Evolutionary conservation across 2,888 invertebrate species (phyloP).

Genomic region (Lacanobia oleracea): DNA sequence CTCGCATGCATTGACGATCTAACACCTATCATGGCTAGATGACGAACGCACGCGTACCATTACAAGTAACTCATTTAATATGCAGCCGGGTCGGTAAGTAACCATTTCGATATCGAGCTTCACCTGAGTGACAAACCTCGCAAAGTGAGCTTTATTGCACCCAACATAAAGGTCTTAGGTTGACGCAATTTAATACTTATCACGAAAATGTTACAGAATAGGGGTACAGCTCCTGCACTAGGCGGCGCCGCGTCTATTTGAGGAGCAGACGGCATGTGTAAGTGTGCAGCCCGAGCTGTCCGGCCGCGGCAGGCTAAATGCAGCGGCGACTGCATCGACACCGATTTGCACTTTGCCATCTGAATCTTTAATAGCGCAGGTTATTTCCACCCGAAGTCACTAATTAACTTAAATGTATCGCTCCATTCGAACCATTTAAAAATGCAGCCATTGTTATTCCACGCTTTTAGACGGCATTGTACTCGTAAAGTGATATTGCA

Average conservation of each 20-base stretch:
- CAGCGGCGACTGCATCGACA: slow-evolving; percentile 84
- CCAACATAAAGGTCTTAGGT: too few relatives aligned
- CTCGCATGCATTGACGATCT: background rate
- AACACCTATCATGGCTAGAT: background rate
- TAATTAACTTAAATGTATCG: slow-evolving; percentile 79
- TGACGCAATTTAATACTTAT: too few relatives aligned
- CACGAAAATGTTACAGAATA: too few relatives aligned
- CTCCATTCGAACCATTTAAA: slow-evolving; percentile 62
- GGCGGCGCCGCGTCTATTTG: slow-evolving; percentile 76
- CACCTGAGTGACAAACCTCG: too few relatives aligned
- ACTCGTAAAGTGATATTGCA: slow-evolving; percentile 57
- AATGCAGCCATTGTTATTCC: slow-evolving; percentile 54
- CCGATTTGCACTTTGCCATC: slow-evolving; percentile 86
- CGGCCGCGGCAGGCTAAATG: slow-evolving; percentile 81
- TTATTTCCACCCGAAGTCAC: slow-evolving; percentile 81
- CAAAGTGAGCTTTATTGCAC: too few relatives aligned
- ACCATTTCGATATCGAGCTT: too few relatives aligned
- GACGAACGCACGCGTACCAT: background rate
- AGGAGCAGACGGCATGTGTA: slow-evolving; percentile 73
- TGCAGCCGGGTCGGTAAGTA: background rate
- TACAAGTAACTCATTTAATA: slow-evolving; percentile 1
- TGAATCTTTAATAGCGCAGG: slow-evolving; percentile 86
- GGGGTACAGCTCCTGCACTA: slow-evolving; percentile 69
- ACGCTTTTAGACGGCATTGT: slow-evolving; percentile 42
- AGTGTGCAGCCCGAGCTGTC: slow-evolving; percentile 74